Conservation (phyloP, 2,797 vertebrate species). For the Podarcis siculus region DNA sequence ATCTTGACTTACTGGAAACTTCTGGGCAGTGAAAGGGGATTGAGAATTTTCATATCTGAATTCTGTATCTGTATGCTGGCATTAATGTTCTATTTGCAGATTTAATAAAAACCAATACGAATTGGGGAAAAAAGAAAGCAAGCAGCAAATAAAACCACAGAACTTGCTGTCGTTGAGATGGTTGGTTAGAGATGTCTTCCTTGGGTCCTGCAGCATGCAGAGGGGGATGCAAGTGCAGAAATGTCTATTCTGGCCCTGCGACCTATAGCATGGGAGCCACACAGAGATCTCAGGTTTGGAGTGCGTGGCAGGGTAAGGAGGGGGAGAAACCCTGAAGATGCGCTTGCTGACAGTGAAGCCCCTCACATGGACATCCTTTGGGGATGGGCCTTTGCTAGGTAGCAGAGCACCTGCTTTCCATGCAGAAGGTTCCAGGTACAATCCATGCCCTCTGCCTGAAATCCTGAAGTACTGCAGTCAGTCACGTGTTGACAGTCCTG, state of each 20-base stretch:
- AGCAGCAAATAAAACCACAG: background rate
- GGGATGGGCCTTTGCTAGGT: background rate
- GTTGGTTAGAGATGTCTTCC: background rate
- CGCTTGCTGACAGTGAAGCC: too few species aligned
- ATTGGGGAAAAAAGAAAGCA: background rate
- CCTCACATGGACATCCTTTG: too few species aligned
- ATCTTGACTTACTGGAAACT: slow-evolving; percentile 74
- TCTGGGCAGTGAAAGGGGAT: accelerated
- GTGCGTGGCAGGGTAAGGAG: too few species aligned
- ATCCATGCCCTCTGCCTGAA: background rate
- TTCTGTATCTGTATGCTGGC: background rate
- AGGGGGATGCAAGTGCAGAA: too few species aligned
- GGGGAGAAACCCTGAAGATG: too few species aligned
- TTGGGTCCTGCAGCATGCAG: background rate
- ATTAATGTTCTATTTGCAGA: background rate
- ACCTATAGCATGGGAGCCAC: too few species aligned
- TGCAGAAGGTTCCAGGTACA: background rate
- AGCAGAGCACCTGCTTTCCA: background rate
- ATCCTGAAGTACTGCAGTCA: background rate
- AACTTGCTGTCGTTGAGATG: too few species aligned
- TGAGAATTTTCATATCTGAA: too few species aligned
- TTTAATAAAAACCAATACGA: slow-evolving; percentile 5
- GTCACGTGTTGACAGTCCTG: background rate
- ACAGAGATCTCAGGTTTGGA: too few species aligned
- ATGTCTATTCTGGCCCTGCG: too few species aligned